phyloP scores from a whole-genome alignment of 30 jellyfish, hydroid and myxozoan species.

The Aurelia sp. region DNA sequence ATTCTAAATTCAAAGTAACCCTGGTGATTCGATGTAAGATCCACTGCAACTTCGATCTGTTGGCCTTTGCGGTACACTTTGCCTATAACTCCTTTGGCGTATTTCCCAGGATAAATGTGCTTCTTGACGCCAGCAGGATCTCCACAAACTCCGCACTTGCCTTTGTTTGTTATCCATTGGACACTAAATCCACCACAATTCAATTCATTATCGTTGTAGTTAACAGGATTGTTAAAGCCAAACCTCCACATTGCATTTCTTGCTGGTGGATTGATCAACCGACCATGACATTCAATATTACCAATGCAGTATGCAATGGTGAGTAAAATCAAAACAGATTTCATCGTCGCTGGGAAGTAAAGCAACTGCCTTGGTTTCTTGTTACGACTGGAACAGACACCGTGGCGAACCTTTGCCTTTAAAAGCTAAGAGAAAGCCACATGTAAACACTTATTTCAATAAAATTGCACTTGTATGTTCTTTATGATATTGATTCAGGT shows the following conservation, averaged over 20 bases:
- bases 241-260: constrained; percentile 88
- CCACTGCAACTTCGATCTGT: constrained; percentile 71
- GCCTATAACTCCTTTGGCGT: constrained; percentile 77
- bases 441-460: not conserved
- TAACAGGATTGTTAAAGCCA: constrained; percentile 66
- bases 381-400: too few relatives aligned
- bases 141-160: constrained; percentile 93
- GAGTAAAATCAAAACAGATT: not conserved
- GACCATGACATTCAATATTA: constrained; percentile 75
- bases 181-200: constrained; percentile 85
- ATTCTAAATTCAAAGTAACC: constrained; percentile 85
- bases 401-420: not conserved
- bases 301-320: constrained; percentile 1
- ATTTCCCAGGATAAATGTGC: constrained; percentile 75
- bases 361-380: too few relatives aligned
- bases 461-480: too few relatives aligned
- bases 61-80: constrained; percentile 78
- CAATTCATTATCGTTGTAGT: constrained; percentile 86
- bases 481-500: too few relatives aligned
- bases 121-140: constrained; percentile 70
- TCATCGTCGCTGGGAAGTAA: not conserved
- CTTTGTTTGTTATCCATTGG: constrained; percentile 74
- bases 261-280: constrained; percentile 74
- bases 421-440: constrained; percentile 13
- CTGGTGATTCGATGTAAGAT: constrained; percentile 78